Percentiles rank a stretch among this genome's conserved stretches.
Evolutionary conservation across 1,140 invertebrate species (phyloP).

Genomic region (Drosophila pachea): DNA sequence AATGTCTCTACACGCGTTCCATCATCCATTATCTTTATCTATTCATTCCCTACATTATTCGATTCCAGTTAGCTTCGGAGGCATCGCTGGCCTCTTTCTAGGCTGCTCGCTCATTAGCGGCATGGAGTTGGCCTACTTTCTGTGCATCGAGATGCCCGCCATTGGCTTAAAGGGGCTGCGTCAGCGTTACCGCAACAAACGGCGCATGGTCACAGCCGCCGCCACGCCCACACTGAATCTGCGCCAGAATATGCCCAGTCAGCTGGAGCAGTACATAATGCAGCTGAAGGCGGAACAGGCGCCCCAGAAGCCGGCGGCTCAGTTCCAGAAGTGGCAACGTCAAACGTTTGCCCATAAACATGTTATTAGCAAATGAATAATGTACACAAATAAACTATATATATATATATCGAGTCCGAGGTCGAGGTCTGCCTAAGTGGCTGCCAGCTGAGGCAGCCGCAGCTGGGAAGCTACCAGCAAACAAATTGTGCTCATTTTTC

Average conservation of each 20-base stretch:
- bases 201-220: conserved; percentile 5
- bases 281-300: conserved; percentile 49
- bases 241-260: conserved; percentile 47
- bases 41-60: not conserved
- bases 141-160: conserved; percentile 80
- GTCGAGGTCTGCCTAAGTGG: conserved; percentile 31
- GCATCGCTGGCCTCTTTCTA: conserved; percentile 86
- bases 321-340: conserved; percentile 61
- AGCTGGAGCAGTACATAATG: conserved; percentile 63
- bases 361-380: conserved; percentile 65
- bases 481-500: conserved; percentile 72
- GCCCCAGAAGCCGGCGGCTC: conserved; percentile 18
- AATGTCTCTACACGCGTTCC: too few species aligned
- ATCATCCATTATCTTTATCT: not conserved
- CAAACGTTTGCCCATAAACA: conserved; percentile 56
- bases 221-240: conserved; percentile 48
- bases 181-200: conserved; percentile 31
- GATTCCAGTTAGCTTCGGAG: conserved; percentile 85
- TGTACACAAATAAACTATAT: conserved; percentile 59
- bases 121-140: conserved; percentile 86
- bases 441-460: conserved; percentile 31
- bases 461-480: conserved; percentile 49
- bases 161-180: conserved; percentile 46
- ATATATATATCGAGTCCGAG: conserved; percentile 47
- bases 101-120: conserved; percentile 86